Conservation (phyloP, 2,113 vertebrate species). For the Epinephelus cyanopodus region DNA sequence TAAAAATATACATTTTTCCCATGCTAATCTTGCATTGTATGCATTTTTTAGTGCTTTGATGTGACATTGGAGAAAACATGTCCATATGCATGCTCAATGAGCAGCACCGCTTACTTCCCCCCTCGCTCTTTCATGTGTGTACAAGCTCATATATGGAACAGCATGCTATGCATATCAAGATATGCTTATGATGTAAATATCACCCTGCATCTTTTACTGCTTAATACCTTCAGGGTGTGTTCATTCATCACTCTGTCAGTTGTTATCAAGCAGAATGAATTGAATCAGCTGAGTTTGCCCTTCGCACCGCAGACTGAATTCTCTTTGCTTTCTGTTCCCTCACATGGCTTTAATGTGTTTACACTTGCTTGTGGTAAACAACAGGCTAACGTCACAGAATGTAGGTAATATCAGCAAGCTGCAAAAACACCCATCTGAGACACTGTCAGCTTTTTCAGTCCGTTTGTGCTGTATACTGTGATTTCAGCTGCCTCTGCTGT, state of each 20-base stretch:
- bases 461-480: background rate
- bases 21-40: background rate
- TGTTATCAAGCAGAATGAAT: constrained; percentile 70
- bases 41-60: constrained; percentile 4
- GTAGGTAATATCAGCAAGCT: constrained; percentile 7
- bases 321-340: constrained; percentile 30
- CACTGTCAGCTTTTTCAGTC: constrained; percentile 5
- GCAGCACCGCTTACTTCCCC: constrained; percentile 39
- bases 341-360: constrained; percentile 55
- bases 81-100: constrained; percentile 19
- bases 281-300: constrained; percentile 64
- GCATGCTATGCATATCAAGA: constrained; percentile 61
- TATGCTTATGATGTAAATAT: constrained; percentile 74
- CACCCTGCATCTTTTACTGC: constrained; percentile 58
- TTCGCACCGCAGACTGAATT: constrained; percentile 48
- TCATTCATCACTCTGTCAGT: constrained; percentile 81
- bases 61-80: constrained; percentile 27
- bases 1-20: background rate
- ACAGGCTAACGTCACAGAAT: constrained; percentile 52
- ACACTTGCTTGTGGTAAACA: constrained; percentile 45
- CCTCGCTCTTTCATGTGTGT: constrained; percentile 22
- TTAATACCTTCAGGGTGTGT: constrained; percentile 59
- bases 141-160: constrained; percentile 11
- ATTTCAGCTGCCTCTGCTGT: background rate
- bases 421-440: constrained; percentile 19